A percentile compares a stretch with the other conserved stretches of the same genome.
Conservation (phyloP, 1,140 invertebrate genomes). For the Bacillus rossius region DNA sequence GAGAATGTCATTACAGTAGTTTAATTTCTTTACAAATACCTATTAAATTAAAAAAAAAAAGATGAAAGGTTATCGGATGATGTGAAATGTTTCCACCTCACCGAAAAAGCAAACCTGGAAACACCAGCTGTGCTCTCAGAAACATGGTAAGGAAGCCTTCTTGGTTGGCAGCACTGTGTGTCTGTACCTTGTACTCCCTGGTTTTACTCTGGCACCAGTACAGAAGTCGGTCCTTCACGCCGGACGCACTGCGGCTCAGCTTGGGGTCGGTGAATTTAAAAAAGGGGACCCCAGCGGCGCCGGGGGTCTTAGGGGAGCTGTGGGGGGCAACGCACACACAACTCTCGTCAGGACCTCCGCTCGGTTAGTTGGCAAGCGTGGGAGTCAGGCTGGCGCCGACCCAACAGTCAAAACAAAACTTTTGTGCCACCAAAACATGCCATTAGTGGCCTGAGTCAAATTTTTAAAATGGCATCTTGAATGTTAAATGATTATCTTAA, state of each 20-base stretch:
- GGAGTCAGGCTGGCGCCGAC: background rate
- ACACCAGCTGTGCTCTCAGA: too few relatives aligned
- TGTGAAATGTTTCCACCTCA: too few relatives aligned
- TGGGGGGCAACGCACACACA: conserved; percentile 15
- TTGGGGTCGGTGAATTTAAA: conserved; percentile 85
- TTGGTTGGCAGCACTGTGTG: background rate
- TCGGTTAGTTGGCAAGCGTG: conserved; percentile 12
- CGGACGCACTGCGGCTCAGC: conserved; percentile 78
- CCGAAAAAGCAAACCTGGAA: too few relatives aligned
- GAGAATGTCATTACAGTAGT: too few relatives aligned
- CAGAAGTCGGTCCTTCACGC: conserved; percentile 93
- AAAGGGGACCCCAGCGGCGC: conserved; percentile 48
- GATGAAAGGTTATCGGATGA: too few relatives aligned
- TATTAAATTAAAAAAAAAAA: too few relatives aligned
- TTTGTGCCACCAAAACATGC: too few relatives aligned
- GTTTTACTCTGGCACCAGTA: conserved; percentile 95
- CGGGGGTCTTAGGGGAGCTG: conserved; percentile 58
- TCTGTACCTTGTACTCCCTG: conserved; percentile 85
- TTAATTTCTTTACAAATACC: too few relatives aligned
- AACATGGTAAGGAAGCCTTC: background rate
- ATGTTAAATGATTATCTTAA: too few relatives aligned
- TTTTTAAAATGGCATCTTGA: too few relatives aligned
- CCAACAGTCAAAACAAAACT: background rate
- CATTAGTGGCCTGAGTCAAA: too few relatives aligned
- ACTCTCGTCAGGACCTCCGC: conserved; percentile 11